Conservation (phyloP, 2,797 vertebrate genomes). For the Ciconia nigra region DNA sequence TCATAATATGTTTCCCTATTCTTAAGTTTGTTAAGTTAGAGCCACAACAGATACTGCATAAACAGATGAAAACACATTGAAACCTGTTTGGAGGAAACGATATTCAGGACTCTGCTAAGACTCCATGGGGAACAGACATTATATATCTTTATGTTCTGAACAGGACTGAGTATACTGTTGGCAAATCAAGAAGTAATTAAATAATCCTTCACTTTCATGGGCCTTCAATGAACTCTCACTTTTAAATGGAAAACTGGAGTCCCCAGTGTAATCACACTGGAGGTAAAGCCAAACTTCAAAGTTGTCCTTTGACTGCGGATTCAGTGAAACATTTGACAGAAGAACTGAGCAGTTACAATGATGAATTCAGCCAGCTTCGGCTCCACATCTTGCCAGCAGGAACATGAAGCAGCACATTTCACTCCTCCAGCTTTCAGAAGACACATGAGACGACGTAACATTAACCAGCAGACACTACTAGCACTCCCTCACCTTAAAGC, state of each 20-base stretch:
- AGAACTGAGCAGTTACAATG: neutral
- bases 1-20: neutral
- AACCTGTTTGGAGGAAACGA: neutral
- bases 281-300: neutral
- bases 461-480: neutral
- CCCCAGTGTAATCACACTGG: neutral
- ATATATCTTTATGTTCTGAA: neutral
- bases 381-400: neutral
- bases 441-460: neutral
- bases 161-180: neutral
- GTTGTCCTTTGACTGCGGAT: neutral
- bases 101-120: neutral
- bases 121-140: neutral
- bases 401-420: neutral
- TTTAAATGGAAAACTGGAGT: neutral
- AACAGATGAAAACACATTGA: neutral
- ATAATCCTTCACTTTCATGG: conserved; percentile 22
- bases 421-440: neutral
- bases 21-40: neutral
- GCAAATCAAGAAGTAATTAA: conserved; percentile 45
- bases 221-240: neutral
- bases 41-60: neutral
- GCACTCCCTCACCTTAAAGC: neutral
- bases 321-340: neutral
- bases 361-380: neutral